These are phyloP conservation scores for Aegotheles bennettii DNA, from an alignment of 2,113 vertebrate species.

Conservation along the genomic window DNA sequence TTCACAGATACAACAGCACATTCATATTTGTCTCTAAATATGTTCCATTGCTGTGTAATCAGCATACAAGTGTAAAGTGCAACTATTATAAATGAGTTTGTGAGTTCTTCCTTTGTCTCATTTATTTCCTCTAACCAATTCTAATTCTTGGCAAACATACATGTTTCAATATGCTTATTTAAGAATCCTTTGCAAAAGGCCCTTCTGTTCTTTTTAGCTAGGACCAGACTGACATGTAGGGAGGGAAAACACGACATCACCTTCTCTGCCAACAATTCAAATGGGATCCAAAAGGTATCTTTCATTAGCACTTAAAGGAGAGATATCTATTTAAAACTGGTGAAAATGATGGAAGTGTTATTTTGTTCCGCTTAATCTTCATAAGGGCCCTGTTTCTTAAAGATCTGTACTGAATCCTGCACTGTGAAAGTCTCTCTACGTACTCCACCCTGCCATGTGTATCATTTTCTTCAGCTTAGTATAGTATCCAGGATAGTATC, in stretches of 20 bases:
- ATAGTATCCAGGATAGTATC: not conserved
- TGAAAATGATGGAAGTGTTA: not conserved
- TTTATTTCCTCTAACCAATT: not conserved
- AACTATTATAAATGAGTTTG: not conserved
- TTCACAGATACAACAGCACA: not conserved
- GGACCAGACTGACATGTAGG: conserved; percentile 24
- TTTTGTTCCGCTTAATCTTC: not conserved
- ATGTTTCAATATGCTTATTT: not conserved
- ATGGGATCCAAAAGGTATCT: conserved; percentile 3
- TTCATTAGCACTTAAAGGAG: conserved; percentile 14
- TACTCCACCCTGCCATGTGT: not conserved
- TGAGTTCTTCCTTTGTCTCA: not conserved
- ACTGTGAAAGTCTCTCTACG: not conserved
- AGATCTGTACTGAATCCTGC: not conserved
- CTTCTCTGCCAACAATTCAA: not conserved
- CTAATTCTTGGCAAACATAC: conserved; percentile 12
- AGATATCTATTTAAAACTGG: conserved; percentile 11
- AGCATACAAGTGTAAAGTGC: not conserved
- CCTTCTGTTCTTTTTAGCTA: conserved; percentile 29
- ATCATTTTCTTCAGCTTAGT: conserved; percentile 17
- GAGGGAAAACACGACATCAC: conserved; percentile 42
- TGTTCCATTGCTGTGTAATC: not conserved
- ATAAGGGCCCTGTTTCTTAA: not conserved
- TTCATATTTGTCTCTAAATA: not conserved
- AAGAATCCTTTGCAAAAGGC: not conserved